Evolutionary conservation across 1,140 invertebrate species (phyloP).

Genomic region (Drosophila arawakana): DNA sequence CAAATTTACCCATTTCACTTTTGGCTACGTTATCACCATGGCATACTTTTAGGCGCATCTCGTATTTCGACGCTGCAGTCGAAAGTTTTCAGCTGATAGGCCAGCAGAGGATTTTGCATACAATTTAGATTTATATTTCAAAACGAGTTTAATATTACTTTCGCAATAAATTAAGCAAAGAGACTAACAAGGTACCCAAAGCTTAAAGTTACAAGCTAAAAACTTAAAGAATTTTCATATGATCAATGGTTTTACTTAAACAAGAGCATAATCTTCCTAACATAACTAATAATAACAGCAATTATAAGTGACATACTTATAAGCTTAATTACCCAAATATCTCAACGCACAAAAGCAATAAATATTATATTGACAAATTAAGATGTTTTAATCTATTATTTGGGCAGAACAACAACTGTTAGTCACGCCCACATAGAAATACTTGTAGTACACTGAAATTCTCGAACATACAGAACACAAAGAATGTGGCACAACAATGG

Average conservation of each 20-base stretch:
- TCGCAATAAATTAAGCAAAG: too few species aligned
- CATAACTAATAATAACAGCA: slow-evolving; percentile 37
- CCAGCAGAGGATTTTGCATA: slow-evolving; percentile 57
- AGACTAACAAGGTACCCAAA: too few species aligned
- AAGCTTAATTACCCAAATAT: slow-evolving; percentile 73
- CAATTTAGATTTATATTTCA: slow-evolving; percentile 58
- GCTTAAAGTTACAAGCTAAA: too few species aligned
- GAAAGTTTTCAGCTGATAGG: slow-evolving; percentile 50
- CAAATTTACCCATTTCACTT: slow-evolving; percentile 50
- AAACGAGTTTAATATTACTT: too few species aligned
- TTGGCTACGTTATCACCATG: slow-evolving; percentile 61
- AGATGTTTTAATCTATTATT: slow-evolving; percentile 71
- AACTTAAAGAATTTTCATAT: too few species aligned
- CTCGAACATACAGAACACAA: slow-evolving; percentile 16
- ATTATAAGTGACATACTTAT: slow-evolving; percentile 58
- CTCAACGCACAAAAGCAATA: slow-evolving; percentile 62
- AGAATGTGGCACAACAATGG: slow-evolving; percentile 52
- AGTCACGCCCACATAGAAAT: slow-evolving; percentile 27
- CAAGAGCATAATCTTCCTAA: too few species aligned
- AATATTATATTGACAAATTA: slow-evolving; percentile 81
- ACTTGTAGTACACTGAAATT: not conserved
- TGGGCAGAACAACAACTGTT: slow-evolving; percentile 25
- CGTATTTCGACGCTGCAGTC: slow-evolving; percentile 46
- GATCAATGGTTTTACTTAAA: too few species aligned
- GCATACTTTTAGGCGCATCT: slow-evolving; percentile 52